Conservation (phyloP, 2,797 vertebrate genomes). For the Cuniculus paca region DNA sequence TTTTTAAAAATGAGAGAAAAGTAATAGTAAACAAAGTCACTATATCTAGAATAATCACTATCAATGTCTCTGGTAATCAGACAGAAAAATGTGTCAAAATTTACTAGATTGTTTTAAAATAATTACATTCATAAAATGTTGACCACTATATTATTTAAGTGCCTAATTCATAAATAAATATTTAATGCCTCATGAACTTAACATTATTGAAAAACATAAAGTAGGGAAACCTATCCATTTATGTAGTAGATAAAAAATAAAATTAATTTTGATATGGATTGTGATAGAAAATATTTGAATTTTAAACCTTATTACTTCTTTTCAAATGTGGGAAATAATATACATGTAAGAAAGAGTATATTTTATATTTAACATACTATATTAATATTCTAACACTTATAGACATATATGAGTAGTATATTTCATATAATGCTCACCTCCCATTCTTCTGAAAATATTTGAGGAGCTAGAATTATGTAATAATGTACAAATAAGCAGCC, state of each 20-base stretch:
- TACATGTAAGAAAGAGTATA: background rate
- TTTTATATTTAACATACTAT: background rate
- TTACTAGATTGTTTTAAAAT: background rate
- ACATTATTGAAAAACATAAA: background rate
- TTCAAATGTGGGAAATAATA: background rate
- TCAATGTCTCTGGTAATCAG: background rate
- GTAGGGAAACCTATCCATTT: background rate
- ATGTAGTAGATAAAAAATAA: background rate
- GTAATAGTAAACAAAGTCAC: background rate
- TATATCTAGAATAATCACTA: background rate
- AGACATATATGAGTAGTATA: background rate
- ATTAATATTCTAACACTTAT: background rate
- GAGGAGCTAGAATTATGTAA: background rate
- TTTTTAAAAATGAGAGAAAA: background rate
- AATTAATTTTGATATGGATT: background rate
- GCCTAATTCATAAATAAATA: background rate
- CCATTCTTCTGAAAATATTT: background rate
- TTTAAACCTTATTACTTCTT: background rate
- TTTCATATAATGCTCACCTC: background rate
- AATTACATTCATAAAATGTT: background rate
- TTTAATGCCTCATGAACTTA: background rate
- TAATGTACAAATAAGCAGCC: background rate
- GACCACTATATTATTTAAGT: background rate
- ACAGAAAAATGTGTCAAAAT: background rate
- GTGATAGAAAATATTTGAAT: background rate